These are phyloP conservation scores for Standfussiana lucernea DNA, from an alignment of 2,888 invertebrate genomes.

Conservation along the genomic window DNA sequence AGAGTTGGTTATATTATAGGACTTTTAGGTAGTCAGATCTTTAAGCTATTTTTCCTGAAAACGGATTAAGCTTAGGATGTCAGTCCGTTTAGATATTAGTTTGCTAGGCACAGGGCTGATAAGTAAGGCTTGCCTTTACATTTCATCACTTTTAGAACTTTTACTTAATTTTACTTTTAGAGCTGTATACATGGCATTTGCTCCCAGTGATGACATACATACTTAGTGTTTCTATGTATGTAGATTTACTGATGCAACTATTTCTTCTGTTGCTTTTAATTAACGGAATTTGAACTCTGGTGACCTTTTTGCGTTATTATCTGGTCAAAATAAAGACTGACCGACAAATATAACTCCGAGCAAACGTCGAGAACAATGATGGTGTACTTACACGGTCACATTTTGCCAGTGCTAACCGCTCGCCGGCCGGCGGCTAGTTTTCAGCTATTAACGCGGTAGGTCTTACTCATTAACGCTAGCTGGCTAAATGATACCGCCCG, in stretches of 20 bases:
- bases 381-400: conserved; percentile 71
- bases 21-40: background rate
- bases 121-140: background rate
- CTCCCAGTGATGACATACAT: background rate
- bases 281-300: background rate
- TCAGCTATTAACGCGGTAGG: conserved; percentile 88
- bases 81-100: background rate
- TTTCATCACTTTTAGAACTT: background rate
- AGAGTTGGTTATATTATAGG: background rate
- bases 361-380: conserved; percentile 68
- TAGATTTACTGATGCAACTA: background rate
- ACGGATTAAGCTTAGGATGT: background rate
- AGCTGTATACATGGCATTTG: background rate
- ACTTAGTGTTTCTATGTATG: too few relatives aligned
- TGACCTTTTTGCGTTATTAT: background rate
- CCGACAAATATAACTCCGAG: conserved; percentile 55
- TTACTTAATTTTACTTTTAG: background rate
- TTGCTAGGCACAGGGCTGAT: background rate
- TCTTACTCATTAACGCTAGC: conserved; percentile 87
- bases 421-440: conserved; percentile 86
- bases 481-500: conserved; percentile 85
- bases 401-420: conserved; percentile 79
- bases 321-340: conserved; percentile 42
- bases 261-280: background rate
- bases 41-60: background rate